These are phyloP conservation scores for Andrena cerasifolii DNA, from an alignment of 1,140 invertebrate genomes.

Conservation along the genomic window DNA sequence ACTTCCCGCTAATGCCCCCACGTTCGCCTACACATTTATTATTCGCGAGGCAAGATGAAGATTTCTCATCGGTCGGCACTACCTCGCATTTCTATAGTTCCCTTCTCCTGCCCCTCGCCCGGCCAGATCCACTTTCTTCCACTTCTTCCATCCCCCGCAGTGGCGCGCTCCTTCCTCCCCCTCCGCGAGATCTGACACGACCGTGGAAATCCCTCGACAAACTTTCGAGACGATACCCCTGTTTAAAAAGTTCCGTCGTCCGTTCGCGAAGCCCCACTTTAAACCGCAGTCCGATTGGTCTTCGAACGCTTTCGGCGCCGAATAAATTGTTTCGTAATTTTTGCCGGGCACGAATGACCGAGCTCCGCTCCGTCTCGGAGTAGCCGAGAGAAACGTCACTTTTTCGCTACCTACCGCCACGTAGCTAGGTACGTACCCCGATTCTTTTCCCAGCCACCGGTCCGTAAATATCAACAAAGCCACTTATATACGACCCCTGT, in stretches of 20 bases:
- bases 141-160: too few species aligned
- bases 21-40: constrained; percentile 59
- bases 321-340: too few species aligned
- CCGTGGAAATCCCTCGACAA: constrained; percentile 13
- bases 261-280: not conserved
- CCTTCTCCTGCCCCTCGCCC: not conserved
- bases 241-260: not conserved
- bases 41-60: constrained; percentile 44
- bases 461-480: not conserved
- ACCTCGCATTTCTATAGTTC: not conserved
- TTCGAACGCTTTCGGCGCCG: not conserved
- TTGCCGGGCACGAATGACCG: too few species aligned
- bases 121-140: not conserved
- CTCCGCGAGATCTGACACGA: not conserved
- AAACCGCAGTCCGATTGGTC: constrained; percentile 7
- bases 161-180: too few species aligned
- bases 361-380: too few species aligned
- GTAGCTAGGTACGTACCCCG: too few species aligned
- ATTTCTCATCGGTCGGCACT: constrained; percentile 21
- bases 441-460: not conserved
- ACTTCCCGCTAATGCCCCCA: constrained; percentile 48
- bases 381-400: too few species aligned
- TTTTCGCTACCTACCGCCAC: too few species aligned
- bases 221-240: constrained; percentile 20
- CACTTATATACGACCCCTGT: not conserved